Evolutionary conservation across 1,140 invertebrate genomes (phyloP), one percentile per base, ranked within the genome.

Genomic region (Contarinia nasturtii): DNA sequence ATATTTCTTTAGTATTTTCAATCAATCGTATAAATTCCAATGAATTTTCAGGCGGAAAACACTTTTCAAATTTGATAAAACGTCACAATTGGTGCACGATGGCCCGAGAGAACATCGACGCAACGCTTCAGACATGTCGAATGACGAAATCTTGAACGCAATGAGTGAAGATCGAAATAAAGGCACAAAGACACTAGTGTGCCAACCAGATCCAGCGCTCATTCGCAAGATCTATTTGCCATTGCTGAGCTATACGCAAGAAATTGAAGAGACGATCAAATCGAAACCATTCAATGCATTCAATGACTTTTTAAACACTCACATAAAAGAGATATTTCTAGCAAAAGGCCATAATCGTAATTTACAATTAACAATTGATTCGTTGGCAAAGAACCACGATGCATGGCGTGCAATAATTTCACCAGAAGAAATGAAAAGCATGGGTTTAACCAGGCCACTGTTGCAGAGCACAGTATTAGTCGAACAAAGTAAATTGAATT

Each of bases 41-140:
- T 12, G 7, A 41, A 7, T 21, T 21, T 48, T 37, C 18, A 58
- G 58, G 7, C 63, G 63, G 50, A 59, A 57, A 40, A 47, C 72
- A 1, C 62, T 87, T 40, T 88, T 87, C 57, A 78, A 80, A 60
- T 87, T 87, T 67, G 82, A 86, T 57, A 76, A 76, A 47, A 85
- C 84, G 3, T 76, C 80, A 17, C 78, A 84, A 65, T 78, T 81
- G 18, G 70, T 80, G 46, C 47, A 78, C 71, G 52, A 72, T 75
- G 46, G 79, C 8, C 14, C 36, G 14, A 77, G 80, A 57, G 77
- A 74, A 64, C 67, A 69, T 53, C 60, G 64, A 51, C 56, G 61
- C 15, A 63, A 64, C 45, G 54, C 57, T 21, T 63, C 61, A 3
- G 60, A 64, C 55, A 57, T 59, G 12, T 63, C 57, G 14, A 58